Percentiles rank a stretch among this genome's conserved stretches.
Evolutionary conservation across 2,113 vertebrate species (phyloP).

Genomic region (Spea bombifrons): DNA sequence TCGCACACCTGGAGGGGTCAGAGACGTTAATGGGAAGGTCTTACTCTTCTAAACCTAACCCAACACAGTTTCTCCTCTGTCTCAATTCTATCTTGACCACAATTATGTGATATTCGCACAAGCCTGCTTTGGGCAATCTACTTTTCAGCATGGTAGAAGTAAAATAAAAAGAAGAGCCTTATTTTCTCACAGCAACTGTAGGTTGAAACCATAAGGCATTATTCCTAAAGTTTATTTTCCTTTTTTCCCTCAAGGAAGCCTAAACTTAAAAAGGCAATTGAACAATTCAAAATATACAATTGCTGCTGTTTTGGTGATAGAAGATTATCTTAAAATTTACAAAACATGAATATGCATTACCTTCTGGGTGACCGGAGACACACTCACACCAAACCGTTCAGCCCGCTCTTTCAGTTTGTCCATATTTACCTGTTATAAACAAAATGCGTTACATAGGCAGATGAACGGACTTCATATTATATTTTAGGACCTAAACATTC

Average conservation of each 20-base stretch:
- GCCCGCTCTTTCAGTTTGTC: constrained; percentile 90
- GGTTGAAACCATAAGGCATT: too few species aligned
- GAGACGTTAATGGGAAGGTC: background rate
- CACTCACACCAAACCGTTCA: constrained; percentile 86
- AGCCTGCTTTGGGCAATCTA: too few species aligned
- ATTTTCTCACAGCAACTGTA: too few species aligned
- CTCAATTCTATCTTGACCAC: background rate
- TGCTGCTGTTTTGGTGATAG: too few species aligned
- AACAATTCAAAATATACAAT: too few species aligned
- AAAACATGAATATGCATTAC: constrained; percentile 58
- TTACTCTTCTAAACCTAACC: background rate
- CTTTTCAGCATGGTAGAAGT: too few species aligned
- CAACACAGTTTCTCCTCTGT: background rate
- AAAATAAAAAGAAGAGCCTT: too few species aligned
- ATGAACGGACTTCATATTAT: too few species aligned
- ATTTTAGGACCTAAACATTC: too few species aligned
- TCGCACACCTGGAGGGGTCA: constrained; percentile 30
- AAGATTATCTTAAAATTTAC: background rate
- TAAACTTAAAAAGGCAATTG: too few species aligned
- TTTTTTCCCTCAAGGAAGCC: too few species aligned
- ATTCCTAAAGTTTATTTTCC: too few species aligned
- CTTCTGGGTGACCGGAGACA: constrained; percentile 87
- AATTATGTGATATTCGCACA: background rate
- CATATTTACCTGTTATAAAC: constrained; percentile 70
- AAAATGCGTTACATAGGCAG: background rate